Base-by-base conservation (phyloP, 2,797 vertebrate genomes). In the Melopsittacus undulatus region DNA sequence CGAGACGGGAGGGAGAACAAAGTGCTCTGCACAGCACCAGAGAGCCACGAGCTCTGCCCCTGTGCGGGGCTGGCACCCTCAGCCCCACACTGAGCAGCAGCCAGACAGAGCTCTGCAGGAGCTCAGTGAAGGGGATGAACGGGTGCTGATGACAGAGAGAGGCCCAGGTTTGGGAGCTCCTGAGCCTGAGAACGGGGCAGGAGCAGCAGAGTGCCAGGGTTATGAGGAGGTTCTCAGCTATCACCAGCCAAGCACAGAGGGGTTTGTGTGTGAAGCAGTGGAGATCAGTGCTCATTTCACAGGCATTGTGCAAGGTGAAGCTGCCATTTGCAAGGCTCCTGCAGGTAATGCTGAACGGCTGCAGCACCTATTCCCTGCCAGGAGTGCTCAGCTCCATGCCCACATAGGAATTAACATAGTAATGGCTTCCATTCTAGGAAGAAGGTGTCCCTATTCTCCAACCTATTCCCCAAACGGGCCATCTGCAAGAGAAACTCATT, bases 11-110 rank as follows among this genome's bases (percentile, higher is more conserved):
- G 63, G 70, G 89, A n/a, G 34, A 48, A 68, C 59, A 67, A 72
- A 68, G 38, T 4, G 69, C 79, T 96, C 74, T 81, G 90, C 63
- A 61, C 54, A 89, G 87, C 62, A 57, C 62, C 83, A 81, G 49
- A 56, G 75, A 73, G 68, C 67, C 64, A 18, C 59, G 30, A 32
- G 68, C 62, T 49, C 67, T 5, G 12, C 6, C 36, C n/a, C 16
- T n/a, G 77, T 16, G 3, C 0, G 9, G 24, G 3, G 52, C 83
- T 78, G 90, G 90, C 78, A 46, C 10, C 78, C 68, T 72, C 76
- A 30, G 42, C 68, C 67, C 84, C 72, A 10, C 62, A 0, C 29
- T 1, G 7, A 64, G 72, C 79, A 72, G 78, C 34, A 13, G 13
- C 87, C 17, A 75, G 61, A 12, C 57, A 51, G 63, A 46, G 87